Evolutionary conservation across 2,113 vertebrate genomes (phyloP).

Genomic region (Vulpes vulpes): DNA sequence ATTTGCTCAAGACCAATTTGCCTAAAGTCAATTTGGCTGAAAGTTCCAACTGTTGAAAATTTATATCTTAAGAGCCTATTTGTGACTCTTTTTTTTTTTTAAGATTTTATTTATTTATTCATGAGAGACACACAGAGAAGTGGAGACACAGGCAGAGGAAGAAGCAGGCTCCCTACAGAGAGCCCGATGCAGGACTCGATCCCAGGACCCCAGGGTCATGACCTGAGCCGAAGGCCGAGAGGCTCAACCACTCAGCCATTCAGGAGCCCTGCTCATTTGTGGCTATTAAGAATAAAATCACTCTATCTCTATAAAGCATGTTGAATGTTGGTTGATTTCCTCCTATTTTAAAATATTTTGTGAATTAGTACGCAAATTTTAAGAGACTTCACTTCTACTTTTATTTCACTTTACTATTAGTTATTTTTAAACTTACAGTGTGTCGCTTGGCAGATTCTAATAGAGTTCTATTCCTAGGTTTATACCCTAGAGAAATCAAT

Average conservation of each 20-base stretch:
- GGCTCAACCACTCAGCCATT: too few relatives aligned
- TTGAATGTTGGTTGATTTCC: conserved; percentile 3
- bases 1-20: conserved; percentile 30
- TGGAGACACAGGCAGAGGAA: too few relatives aligned
- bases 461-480: background rate
- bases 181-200: too few relatives aligned
- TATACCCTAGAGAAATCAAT: background rate
- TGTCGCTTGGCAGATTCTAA: conserved; percentile 4
- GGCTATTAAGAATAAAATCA: conserved; percentile 39
- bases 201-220: too few relatives aligned
- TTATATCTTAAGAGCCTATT: background rate
- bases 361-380: conserved; percentile 20
- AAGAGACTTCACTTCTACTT: background rate
- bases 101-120: too few relatives aligned
- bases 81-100: background rate
- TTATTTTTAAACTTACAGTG: conserved; percentile 34
- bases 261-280: background rate
- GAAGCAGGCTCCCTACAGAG: too few relatives aligned
- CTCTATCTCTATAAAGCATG: background rate
- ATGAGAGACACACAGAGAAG: too few relatives aligned
- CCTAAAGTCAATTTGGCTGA: conserved; percentile 24
- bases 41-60: conserved; percentile 3
- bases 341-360: conserved; percentile 2
- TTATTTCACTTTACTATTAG: conserved; percentile 13
- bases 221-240: too few relatives aligned